Evolutionary conservation across 2,797 vertebrate species (phyloP), one percentile per base, ranked within the genome.

Genomic region (Tympanoctomys barrerae): DNA sequence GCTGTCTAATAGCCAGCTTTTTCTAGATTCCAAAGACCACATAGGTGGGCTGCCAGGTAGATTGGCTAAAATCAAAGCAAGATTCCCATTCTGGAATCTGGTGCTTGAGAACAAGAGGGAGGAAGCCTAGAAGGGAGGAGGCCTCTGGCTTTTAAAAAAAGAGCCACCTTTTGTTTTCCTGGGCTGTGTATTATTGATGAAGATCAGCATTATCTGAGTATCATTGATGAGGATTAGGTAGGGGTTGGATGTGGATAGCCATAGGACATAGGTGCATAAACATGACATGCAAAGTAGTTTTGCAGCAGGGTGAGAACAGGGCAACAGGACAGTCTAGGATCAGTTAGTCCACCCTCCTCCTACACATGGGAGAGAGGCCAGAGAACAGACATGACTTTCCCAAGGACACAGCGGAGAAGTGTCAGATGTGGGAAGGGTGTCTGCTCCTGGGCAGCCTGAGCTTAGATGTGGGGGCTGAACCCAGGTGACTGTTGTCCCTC

Each of bases 21-120:
- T 87, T 75, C 46, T 42, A 28, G 85, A 71, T 11, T 70, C 77
- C 16, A 66, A 81, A 8, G 46, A 52, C 62, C n/a, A 68, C 16
- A 1, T 62, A 66, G 78, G 36, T 49, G 87, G 81, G 61, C 87
- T 89, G 49, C 71, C 36, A 42, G 75, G 54, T 81, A 42, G 49
- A 62, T 28, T 39, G 59, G n/a, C 42, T 88, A 42, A 81, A 84
- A 86, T 91, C 64, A 77, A 81, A 71, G 46, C 89, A 52, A n/a
- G 49, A 70, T 83, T 91, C 42, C 52, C 7, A 19, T 33, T 62
- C 71, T 24, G 36, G 31, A 77, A 24, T 86, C n/a, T 92, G 85
- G 14, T 71, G 39, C 9, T 28, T 62, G 82, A 31, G 2, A 39
- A 5, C 10, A 49, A 84, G 70, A 75, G 19, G 57, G 13, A 57